Conservation (phyloP, 2,888 invertebrate species). For the Hedychridium roseum region DNA sequence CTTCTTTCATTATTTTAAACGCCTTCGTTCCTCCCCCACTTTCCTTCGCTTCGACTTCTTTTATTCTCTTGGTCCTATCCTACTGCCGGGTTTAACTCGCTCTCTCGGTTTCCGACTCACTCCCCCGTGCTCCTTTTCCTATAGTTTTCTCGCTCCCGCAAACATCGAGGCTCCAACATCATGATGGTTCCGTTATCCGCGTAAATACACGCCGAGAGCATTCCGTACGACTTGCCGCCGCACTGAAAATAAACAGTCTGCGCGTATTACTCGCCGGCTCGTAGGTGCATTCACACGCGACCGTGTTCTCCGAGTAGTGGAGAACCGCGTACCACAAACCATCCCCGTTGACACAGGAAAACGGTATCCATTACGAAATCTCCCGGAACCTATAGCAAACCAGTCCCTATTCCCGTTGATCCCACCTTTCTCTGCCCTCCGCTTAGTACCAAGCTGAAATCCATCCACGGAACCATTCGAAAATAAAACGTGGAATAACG, state of each 20-base stretch:
- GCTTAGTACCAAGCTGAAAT: too few species aligned
- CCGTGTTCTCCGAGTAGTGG: not conserved
- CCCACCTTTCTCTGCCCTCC: too few species aligned
- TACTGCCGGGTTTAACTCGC: constrained; percentile 6
- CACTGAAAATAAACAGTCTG: constrained; percentile 37
- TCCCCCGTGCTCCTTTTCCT: not conserved
- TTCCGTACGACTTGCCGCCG: constrained; percentile 34
- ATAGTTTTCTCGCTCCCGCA: constrained; percentile 13
- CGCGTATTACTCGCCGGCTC: not conserved
- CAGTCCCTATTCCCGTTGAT: too few species aligned
- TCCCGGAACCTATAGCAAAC: too few species aligned
- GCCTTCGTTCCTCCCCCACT: constrained; percentile 14
- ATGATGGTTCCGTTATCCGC: constrained; percentile 37
- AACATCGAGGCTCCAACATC: constrained; percentile 20
- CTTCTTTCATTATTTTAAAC: constrained; percentile 22
- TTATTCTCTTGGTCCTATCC: constrained; percentile 8
- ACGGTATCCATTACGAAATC: too few species aligned
- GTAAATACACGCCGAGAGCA: constrained; percentile 32
- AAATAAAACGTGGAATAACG: too few species aligned
- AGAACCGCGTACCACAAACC: too few species aligned
- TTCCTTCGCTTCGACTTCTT: not conserved
- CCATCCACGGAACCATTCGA: too few species aligned
- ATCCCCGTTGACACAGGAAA: too few species aligned
- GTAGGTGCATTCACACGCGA: not conserved
- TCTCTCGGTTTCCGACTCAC: not conserved